phyloP scores from a whole-genome alignment of 1,140 invertebrate species.

The Rhynchophorus ferrugineus region DNA sequence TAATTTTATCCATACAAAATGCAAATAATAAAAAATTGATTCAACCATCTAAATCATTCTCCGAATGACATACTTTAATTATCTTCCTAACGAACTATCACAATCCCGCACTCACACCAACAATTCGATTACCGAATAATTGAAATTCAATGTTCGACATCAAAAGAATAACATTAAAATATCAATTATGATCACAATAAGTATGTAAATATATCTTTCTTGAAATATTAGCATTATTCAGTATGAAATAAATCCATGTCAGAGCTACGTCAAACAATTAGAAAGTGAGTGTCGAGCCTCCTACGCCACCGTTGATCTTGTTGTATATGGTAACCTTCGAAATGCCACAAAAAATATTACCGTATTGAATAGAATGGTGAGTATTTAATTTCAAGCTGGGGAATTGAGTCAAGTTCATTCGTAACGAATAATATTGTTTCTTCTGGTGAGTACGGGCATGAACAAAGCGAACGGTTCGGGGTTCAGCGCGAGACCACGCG shows the following conservation, averaged over 20 bases:
- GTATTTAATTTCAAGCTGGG: background rate
- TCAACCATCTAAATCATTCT: too few relatives aligned
- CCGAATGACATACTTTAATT: too few relatives aligned
- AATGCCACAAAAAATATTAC: background rate
- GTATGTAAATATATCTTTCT: background rate
- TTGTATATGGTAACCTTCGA: slow-evolving; percentile 1
- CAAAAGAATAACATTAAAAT: background rate
- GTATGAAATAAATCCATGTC: background rate
- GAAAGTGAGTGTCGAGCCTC: slow-evolving; percentile 5
- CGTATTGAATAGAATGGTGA: background rate
- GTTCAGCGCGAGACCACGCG: too few relatives aligned
- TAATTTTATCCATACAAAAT: too few relatives aligned
- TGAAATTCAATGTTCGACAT: background rate
- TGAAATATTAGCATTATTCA: background rate
- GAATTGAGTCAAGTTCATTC: background rate
- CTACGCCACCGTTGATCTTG: slow-evolving; percentile 6
- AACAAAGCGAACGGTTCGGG: too few relatives aligned
- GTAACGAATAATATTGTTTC: background rate
- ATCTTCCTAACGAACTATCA: too few relatives aligned
- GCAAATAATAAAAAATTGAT: too few relatives aligned
- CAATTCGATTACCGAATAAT: too few relatives aligned
- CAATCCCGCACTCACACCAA: too few relatives aligned
- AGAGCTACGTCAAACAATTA: slow-evolving; percentile 2
- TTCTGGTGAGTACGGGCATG: too few relatives aligned
- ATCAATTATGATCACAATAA: background rate